Evolutionary conservation across 2,113 vertebrate species (phyloP).

Genomic region (Salvator merianae): DNA sequence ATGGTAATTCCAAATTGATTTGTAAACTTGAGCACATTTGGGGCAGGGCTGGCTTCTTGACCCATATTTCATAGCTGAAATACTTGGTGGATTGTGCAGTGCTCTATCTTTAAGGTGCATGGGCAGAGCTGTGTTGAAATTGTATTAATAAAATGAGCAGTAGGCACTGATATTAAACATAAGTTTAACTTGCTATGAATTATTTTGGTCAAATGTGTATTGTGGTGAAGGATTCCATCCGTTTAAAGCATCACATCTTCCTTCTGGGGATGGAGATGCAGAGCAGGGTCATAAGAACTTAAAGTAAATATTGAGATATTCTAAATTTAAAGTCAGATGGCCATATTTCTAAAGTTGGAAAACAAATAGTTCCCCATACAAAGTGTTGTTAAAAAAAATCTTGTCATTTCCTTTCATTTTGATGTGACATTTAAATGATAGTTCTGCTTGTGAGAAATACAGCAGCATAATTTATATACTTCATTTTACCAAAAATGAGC

Average conservation of each 20-base stretch:
- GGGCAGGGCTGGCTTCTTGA: neutral
- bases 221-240: neutral
- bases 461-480: slow-evolving; percentile 5
- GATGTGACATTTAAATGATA: neutral
- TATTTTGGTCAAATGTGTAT: neutral
- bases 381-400: neutral
- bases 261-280: neutral
- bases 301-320: neutral
- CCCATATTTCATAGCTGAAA: too few relatives aligned
- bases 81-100: neutral
- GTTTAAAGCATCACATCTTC: neutral
- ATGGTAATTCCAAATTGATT: neutral
- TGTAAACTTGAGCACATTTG: neutral
- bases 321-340: neutral
- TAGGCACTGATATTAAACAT: neutral
- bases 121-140: neutral
- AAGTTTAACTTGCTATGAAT: neutral
- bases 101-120: neutral
- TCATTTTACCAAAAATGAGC: neutral
- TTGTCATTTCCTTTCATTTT: neutral
- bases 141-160: neutral
- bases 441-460: neutral
- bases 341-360: neutral
- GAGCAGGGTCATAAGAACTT: neutral
- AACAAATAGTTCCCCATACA: neutral